Evolutionary conservation across 2,113 vertebrate species (phyloP).

Genomic region (Antechinus flavipes): DNA sequence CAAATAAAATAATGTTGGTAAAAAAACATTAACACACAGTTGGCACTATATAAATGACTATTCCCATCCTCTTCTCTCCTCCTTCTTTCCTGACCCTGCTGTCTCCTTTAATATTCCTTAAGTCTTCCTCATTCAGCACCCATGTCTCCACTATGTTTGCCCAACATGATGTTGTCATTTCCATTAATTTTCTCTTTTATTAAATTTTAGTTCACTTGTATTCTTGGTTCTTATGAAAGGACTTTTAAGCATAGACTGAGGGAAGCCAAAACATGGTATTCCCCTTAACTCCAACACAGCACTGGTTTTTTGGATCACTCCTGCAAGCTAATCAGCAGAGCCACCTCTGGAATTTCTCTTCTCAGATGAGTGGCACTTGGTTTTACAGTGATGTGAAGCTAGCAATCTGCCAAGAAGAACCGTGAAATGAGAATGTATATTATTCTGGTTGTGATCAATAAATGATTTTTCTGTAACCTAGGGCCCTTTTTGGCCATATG

Average conservation of each 20-base stretch:
- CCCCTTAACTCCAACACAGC: not conserved
- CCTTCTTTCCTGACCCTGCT: not conserved
- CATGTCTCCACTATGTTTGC: not conserved
- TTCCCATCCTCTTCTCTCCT: not conserved
- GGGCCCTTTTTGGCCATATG: not conserved
- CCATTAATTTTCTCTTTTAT: not conserved
- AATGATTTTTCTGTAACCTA: not conserved
- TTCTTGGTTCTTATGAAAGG: conserved; percentile 8
- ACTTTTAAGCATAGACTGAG: not conserved
- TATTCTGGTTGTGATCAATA: conserved; percentile 30
- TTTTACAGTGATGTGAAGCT: conserved; percentile 4
- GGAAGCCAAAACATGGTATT: not conserved
- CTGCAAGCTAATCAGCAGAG: not conserved
- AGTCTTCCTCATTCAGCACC: not conserved
- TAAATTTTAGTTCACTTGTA: not conserved
- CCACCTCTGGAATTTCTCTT: not conserved
- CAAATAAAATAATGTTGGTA: not conserved
- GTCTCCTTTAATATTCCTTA: not conserved
- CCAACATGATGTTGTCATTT: not conserved
- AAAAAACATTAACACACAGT: not conserved
- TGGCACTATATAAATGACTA: not conserved
- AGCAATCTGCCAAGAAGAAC: conserved; percentile 5
- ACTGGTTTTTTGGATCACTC: not conserved
- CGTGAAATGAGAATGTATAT: not conserved
- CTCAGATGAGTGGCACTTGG: not conserved